Evolutionary conservation across 2,888 invertebrate genomes (phyloP).

Genomic region (Liopterus haemorrhoidalis): DNA sequence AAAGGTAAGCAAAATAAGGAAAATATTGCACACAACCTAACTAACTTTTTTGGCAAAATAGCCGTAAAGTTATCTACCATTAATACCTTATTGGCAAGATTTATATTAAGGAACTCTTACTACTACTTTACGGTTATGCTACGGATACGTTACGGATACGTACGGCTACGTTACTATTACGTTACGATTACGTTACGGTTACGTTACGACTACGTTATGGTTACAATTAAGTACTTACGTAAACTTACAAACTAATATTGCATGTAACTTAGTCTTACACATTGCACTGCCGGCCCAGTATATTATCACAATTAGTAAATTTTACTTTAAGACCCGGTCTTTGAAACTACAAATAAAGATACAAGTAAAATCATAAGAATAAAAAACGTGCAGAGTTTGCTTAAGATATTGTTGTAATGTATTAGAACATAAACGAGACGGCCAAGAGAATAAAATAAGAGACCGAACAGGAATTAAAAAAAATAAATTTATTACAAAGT

Average conservation of each 20-base stretch:
- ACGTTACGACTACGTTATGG: no score
- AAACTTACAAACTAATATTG: slow-evolving; percentile 32
- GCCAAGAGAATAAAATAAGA: not conserved
- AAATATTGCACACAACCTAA: slow-evolving; percentile 21
- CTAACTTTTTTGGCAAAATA: slow-evolving; percentile 21
- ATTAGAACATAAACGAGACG: no score
- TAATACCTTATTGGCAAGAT: slow-evolving; percentile 26
- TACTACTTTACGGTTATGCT: no score
- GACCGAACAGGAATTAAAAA: no score
- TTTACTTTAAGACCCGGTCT: slow-evolving; percentile 14
- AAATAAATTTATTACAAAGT: no score
- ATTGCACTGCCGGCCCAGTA: slow-evolving; percentile 45
- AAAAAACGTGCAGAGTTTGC: slow-evolving; percentile 4
- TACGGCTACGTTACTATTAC: no score
- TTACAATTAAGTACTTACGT: slow-evolving; percentile 8
- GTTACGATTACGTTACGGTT: no score
- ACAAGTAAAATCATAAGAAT: slow-evolving; percentile 1
- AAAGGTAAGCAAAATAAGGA: slow-evolving; percentile 11
- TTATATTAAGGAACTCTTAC: slow-evolving; percentile 14
- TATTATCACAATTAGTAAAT: slow-evolving; percentile 40
- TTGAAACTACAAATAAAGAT: slow-evolving; percentile 28
- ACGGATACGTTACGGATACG: no score
- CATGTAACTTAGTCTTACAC: slow-evolving; percentile 26
- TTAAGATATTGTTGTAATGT: slow-evolving; percentile 10
- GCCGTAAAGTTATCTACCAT: slow-evolving; percentile 10